Base-by-base conservation (phyloP, 1,140 invertebrate species). In the Neoseiulus cucumeris region DNA sequence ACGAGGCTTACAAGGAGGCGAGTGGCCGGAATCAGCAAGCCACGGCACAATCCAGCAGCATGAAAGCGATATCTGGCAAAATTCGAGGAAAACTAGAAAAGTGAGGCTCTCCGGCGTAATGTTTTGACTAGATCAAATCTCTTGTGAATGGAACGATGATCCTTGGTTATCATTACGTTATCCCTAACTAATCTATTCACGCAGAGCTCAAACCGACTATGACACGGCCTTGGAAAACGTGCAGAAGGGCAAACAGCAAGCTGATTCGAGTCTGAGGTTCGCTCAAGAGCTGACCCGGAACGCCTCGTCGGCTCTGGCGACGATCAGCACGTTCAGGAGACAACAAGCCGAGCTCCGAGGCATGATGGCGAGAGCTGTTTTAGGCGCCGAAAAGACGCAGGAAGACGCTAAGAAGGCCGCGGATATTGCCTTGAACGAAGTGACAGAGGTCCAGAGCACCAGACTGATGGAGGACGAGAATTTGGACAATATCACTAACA, bases 11-110 rank as follows among this genome's bases (percentile, higher is more conserved):
- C 42, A 74, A 80, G 0, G 84, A 85, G 70, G 91, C 91, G 0
- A 80, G 83, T 72, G 83, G 86, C 69, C 83, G 87, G 42, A 87
- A 89, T 0, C 81, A 83, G 45, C 83, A 89, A 75, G 87, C 90
- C 72, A 90, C 90, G 5, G 85, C 89, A 68, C 87, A 92, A 72
- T 92, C 88, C 20, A 80, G 86, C n/a, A 84, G 89, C 71, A 92
- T 96, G 85, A 91, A 89, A 0, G 79, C 83, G 7, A 87, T 94
- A 45, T 89, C 91, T 0, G 82, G 87, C 66, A 84, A 91, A 73
- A 89, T 91, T 2, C 80, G 90, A 18, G 75, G 81, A n/a, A 71
- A 87, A 2, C 87, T 88, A 0, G 85, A 91, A 68, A 78, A 82
- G 76, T 81, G 84, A 67, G 84, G 33, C 33, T 39, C 33, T 4